Conservation (phyloP, 2,888 invertebrate genomes). For the Perizoma flavofasciatum region DNA sequence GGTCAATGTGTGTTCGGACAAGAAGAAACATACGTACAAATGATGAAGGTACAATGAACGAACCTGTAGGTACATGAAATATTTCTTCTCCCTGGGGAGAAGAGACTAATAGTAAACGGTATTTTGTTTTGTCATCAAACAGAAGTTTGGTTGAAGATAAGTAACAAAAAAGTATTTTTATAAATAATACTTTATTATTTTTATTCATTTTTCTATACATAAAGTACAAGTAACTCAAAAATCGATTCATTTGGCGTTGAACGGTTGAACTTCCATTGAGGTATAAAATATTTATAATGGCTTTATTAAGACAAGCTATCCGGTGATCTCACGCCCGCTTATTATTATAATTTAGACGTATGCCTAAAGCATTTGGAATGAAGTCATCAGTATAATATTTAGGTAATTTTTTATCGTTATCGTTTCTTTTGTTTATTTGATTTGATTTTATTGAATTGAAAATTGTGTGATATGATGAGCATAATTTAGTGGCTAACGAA, state of each 20-base stretch:
- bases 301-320: conserved; percentile 80
- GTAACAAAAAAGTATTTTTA: conserved; percentile 25
- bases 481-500: background rate
- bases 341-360: conserved; percentile 83
- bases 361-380: conserved; percentile 79
- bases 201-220: too few relatives aligned
- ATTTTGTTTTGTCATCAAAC: conserved; percentile 41
- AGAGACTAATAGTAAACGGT: background rate
- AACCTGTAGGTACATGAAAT: too few relatives aligned
- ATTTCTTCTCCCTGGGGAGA: background rate
- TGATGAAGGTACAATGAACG: background rate
- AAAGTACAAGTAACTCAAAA: too few relatives aligned
- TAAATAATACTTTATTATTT: too few relatives aligned
- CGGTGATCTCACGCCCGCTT: conserved; percentile 78
- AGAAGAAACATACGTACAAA: conserved; percentile 23
- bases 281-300: conserved; percentile 82
- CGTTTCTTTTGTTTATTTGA: conserved; percentile 30
- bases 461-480: background rate
- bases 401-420: conserved; percentile 37
- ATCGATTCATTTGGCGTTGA: conserved; percentile 57
- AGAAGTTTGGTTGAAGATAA: conserved; percentile 40
- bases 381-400: conserved; percentile 69
- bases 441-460: background rate
- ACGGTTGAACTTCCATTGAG: conserved; percentile 63
- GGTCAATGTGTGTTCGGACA: conserved; percentile 36